Base-by-base conservation (phyloP, 53 echinoderm and acorn worm genomes). In the Crossaster papposus region DNA sequence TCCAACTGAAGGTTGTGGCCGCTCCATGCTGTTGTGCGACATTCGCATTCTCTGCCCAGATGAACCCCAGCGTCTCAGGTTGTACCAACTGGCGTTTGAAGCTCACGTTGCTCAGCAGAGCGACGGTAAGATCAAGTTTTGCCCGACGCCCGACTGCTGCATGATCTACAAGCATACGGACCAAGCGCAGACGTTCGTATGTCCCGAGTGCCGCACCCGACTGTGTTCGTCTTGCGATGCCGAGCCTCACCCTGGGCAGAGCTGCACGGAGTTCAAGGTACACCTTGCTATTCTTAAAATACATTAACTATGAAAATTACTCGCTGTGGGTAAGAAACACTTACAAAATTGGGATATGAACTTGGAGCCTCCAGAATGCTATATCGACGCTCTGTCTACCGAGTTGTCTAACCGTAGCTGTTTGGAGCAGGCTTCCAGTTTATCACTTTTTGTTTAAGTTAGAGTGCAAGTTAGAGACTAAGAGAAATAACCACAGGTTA, bases 61-160 rank as follows among this genome's bases (percentile, higher is more conserved):
- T 8, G 86, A 83, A 54, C 52, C 77, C n/a, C 65, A 71, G 14
- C 77, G 82, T 14, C 78, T 23, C 0, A 55, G 51, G 64, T 36
- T 92, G 53, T 89, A 75, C 79, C 77, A 78, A n/a, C 52, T 76
- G 17, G 83, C 92, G 22, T 89, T 92, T 13, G 92, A 92, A 36
- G 80, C 92, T 18, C 83, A 82, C 64, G 89, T 92, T 33, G 23
- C 89, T 26, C 92, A 92, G 83, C 83, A 89, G 32, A 92, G 89
- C 17, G 15, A 83, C 0, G 79, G 76, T n/a, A 2, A 74, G 36
- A 71, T 89, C 31, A 89, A 89, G 36, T 92, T 89, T 70, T 92
- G 92, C 84, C 78, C 84, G 32, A 82, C 92, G 33, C 65, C 92
- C 6, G 89, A 92, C 24, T 92, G 92, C 26, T 26, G 65, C 35